Conservation (phyloP, 2,888 invertebrate species). For the Microctonus aethiopoides region DNA sequence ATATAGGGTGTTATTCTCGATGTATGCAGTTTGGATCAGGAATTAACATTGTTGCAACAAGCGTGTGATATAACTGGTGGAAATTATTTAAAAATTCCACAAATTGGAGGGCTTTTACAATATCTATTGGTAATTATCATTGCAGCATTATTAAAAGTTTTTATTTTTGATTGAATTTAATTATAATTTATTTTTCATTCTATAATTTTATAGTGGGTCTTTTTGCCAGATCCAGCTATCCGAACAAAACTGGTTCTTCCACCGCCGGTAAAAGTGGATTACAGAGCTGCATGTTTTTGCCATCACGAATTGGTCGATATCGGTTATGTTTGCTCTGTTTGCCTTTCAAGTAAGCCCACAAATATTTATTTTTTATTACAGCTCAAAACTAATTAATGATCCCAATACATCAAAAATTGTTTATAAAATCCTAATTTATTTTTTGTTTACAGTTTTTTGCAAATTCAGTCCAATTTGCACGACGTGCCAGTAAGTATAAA, state of each 20-base stretch:
- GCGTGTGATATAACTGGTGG: slow-evolving; percentile 97
- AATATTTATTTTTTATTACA: slow-evolving; percentile 31
- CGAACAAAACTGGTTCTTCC: slow-evolving; percentile 87
- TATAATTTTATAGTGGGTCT: slow-evolving; percentile 80
- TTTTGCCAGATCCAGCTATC: slow-evolving; percentile 85
- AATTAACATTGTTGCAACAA: slow-evolving; percentile 91
- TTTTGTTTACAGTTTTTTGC: slow-evolving; percentile 85
- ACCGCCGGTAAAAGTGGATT: slow-evolving; percentile 91
- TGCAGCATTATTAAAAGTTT: too few relatives aligned
- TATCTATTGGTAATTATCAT: slow-evolving; percentile 78
- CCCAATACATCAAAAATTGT: slow-evolving; percentile 12
- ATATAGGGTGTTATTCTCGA: slow-evolving; percentile 88
- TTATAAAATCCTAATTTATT: slow-evolving; percentile 25
- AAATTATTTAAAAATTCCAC: slow-evolving; percentile 87
- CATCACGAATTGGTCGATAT: slow-evolving; percentile 94
- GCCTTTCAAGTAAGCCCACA: slow-evolving; percentile 83
- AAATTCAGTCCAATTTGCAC: slow-evolving; percentile 97
- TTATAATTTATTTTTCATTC: slow-evolving; percentile 39
- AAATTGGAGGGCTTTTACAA: slow-evolving; percentile 86
- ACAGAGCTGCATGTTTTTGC: slow-evolving; percentile 97
- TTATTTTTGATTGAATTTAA: neutral
- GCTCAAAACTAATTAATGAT: too few relatives aligned
- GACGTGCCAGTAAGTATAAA: slow-evolving; percentile 89
- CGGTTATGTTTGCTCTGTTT: slow-evolving; percentile 97
- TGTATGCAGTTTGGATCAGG: slow-evolving; percentile 92